phyloP scores from a whole-genome alignment of 2,888 invertebrate species.

The Sabellastarte sp. region DNA sequence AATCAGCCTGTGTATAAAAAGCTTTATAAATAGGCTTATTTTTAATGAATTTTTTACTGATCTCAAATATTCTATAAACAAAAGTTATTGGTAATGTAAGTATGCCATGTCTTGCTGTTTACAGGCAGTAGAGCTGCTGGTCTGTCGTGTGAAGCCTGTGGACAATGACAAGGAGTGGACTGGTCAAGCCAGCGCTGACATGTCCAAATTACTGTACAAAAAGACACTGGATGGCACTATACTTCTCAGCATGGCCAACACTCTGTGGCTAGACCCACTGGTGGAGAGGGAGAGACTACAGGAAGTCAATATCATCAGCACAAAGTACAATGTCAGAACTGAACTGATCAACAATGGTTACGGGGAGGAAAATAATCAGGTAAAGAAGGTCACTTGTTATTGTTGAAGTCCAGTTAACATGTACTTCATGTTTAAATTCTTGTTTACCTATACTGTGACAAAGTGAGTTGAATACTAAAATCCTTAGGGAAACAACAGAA shows the following conservation, averaged over 20 bases:
- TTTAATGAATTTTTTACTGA: no score
- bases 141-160: conserved; percentile 63
- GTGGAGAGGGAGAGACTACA: conserved; percentile 65
- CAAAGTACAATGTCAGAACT: conserved; percentile 45
- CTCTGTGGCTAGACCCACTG: conserved; percentile 69
- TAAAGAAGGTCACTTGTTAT: neutral
- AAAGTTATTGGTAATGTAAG: no score
- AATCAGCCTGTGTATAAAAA: no score
- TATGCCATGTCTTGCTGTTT: no score
- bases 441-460: no score
- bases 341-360: conserved; percentile 7
- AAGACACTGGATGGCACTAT: conserved; percentile 48
- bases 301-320: conserved; percentile 61
- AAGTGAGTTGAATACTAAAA: no score
- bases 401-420: no score
- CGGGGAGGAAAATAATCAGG: conserved; percentile 14
- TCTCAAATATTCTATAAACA: no score
- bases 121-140: conserved; percentile 64
- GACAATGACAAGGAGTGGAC: conserved; percentile 66
- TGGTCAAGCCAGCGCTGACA: conserved; percentile 54
- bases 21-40: no score
- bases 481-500: no score
- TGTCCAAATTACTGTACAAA: conserved; percentile 42
- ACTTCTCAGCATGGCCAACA: conserved; percentile 65
- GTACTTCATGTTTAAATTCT: no score